Evolutionary conservation across 1,140 invertebrate genomes (phyloP).

Genomic region (Hormaphis cornu): DNA sequence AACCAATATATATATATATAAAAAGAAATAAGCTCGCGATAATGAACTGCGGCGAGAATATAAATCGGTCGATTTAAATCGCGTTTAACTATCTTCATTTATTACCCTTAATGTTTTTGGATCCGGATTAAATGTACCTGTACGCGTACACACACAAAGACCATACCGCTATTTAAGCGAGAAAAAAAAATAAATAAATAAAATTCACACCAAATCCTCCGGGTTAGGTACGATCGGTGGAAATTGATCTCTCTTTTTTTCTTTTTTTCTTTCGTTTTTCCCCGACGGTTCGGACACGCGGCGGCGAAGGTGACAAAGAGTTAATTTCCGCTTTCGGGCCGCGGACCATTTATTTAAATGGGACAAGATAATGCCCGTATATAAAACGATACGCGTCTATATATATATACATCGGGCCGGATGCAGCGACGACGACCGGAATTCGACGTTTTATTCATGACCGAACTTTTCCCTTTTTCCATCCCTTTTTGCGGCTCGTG

Average conservation of each 20-base stretch:
- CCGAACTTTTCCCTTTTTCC: constrained; percentile 15
- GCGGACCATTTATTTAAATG: constrained; percentile 31
- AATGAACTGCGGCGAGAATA: constrained; percentile 30
- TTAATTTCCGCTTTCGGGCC: constrained; percentile 31
- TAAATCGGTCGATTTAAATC: constrained; percentile 29
- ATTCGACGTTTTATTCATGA: constrained; percentile 32
- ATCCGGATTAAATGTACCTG: constrained; percentile 30
- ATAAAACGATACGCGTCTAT: constrained; percentile 30
- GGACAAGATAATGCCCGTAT: constrained; percentile 29
- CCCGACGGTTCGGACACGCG: constrained; percentile 1
- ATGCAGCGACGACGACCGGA: constrained; percentile 23
- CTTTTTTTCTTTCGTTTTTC: constrained; percentile 2
- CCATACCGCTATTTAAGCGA: constrained; percentile 1
- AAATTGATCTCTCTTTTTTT: constrained; percentile 1
- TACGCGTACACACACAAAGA: constrained; percentile 14
- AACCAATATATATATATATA: constrained; percentile 32
- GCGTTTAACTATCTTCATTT: constrained; percentile 32
- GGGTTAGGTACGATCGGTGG: constrained; percentile 15
- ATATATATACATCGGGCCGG: too few relatives aligned
- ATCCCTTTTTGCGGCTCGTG: too few relatives aligned
- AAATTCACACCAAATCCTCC: constrained; percentile 4
- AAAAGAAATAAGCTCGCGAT: too few relatives aligned
- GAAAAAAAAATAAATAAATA: background rate
- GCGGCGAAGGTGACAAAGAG: constrained; percentile 29
- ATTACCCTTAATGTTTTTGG: constrained; percentile 31